Conservation (phyloP, 2,888 invertebrate genomes). For the Nephrotoma flavescens region DNA sequence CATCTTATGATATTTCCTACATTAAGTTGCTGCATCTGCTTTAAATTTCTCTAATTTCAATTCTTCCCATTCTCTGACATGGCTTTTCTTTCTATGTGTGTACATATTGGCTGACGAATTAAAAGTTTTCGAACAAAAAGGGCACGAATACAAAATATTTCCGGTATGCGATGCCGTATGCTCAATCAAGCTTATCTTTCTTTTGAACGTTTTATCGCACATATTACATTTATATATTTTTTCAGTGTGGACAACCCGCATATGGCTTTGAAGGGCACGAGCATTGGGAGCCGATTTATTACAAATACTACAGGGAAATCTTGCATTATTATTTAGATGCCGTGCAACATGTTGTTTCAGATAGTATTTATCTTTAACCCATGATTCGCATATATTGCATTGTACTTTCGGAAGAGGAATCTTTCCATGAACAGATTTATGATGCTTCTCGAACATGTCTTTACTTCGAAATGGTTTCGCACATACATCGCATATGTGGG, state of each 20-base stretch:
- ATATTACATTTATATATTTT: constrained; percentile 9
- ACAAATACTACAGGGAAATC: constrained; percentile 9
- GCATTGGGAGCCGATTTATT: constrained; percentile 11
- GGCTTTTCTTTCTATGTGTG: constrained; percentile 12
- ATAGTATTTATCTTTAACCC: constrained; percentile 15
- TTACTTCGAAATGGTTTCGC: constrained; percentile 4
- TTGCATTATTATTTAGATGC: constrained; percentile 2
- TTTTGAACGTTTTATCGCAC: constrained; percentile 12
- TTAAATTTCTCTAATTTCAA: neutral
- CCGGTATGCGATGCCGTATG: constrained; percentile 13
- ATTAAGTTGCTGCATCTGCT: neutral
- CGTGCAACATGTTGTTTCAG: constrained; percentile 16
- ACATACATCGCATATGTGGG: constrained; percentile 10
- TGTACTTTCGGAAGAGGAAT: constrained; percentile 6
- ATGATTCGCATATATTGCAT: constrained; percentile 9
- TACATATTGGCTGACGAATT: constrained; percentile 13
- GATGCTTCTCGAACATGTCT: constrained; percentile 8
- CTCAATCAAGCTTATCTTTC: constrained; percentile 10
- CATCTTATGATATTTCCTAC: too few relatives aligned
- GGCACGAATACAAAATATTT: constrained; percentile 12
- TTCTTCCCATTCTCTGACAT: constrained; percentile 11
- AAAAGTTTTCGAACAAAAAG: constrained; percentile 13
- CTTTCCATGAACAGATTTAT: constrained; percentile 6
- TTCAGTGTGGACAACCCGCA: constrained; percentile 9
- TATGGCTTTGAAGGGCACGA: constrained; percentile 12